Base-by-base conservation (phyloP, 2,888 invertebrate genomes). In the Tenthredo amoena region DNA sequence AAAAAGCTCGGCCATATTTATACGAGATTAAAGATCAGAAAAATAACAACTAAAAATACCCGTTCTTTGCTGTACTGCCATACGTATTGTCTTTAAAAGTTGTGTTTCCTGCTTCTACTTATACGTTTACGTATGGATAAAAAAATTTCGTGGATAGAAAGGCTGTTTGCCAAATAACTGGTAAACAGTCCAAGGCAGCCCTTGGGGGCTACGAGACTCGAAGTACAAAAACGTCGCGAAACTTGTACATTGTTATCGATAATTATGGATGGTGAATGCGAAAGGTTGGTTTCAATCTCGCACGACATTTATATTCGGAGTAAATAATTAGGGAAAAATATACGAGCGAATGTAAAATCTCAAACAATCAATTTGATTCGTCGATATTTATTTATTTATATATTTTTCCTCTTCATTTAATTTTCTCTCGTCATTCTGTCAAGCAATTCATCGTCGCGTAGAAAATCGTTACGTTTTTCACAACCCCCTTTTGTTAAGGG, bases 381-480 rank as follows among this genome's bases (percentile, higher is more conserved):
- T 43, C 43, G 72, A 40, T n/a, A 12, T 34, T 77, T 77, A 31
- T 50, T 50, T 55, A 37, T 31, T 18, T 31, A 26, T 50, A 2
- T 77, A 47, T 31, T 31, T 77, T 31, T 77, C 5, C 15, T 77
- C 21, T 26, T 37, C 50, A 55, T 77, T 77, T 55, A 1, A 50
- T 77, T 55, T 77, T 77, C 55, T 47, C 50, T 50, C 18, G 18
- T 77, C 77, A 77, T 55, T 77, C 34, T 77, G n/a, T n/a, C 18
- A 34, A 31, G 50, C 77, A 34, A 77, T 77, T 77, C 77, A 55
- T 77, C 55, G 31, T n/a, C 77, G 72, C 10, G 40, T n/a, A 74
- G 40, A 43, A 74, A 74, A 74, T 43, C 43, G 72, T 74, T 74
- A 74, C 72, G 43, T 74, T 74, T 74, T 74, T 74, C 43, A 74